Evolutionary conservation across 2,888 invertebrate genomes (phyloP).

Genomic region (Hirtodrosophila histrioides): DNA sequence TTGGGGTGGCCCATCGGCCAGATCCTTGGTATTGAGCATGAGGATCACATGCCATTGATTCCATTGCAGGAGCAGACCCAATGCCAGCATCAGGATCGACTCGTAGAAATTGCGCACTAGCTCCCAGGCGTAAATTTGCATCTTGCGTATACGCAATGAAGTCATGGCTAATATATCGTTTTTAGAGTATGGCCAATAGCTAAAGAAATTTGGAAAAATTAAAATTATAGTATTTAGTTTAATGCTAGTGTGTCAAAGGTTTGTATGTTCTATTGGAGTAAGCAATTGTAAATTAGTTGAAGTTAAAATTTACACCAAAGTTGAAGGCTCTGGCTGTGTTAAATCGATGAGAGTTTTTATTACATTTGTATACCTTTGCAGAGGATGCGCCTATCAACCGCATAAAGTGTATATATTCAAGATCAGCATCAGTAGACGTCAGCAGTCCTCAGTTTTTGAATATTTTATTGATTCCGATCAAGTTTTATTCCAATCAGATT

Average conservation of each 20-base stretch:
- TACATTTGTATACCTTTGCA: too few species aligned
- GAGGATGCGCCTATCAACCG: too few species aligned
- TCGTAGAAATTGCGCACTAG: slow-evolving; percentile 48
- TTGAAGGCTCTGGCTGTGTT: too few species aligned
- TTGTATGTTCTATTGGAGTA: background rate
- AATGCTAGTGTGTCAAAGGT: background rate
- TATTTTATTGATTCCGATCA: too few species aligned
- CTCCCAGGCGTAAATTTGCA: slow-evolving; percentile 8
- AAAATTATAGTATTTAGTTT: too few species aligned
- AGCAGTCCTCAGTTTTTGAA: too few species aligned
- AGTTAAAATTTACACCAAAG: too few species aligned
- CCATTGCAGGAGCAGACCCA: slow-evolving; percentile 46
- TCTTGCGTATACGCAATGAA: slow-evolving; percentile 4
- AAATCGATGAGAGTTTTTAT: too few species aligned
- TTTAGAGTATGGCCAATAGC: background rate
- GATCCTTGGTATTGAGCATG: slow-evolving; percentile 1
- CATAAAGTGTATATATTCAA: too few species aligned
- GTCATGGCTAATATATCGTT: slow-evolving; percentile 10
- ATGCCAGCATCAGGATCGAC: slow-evolving; percentile 37
- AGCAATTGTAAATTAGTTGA: too few species aligned
- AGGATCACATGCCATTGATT: slow-evolving; percentile 44
- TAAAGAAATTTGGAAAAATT: slow-evolving; percentile 17
- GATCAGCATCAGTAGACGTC: too few species aligned
- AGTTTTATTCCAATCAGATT: too few species aligned
- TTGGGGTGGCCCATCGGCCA: slow-evolving; percentile 20